Conservation (phyloP, 2,888 invertebrate species). For the Ptilodon capucinus region DNA sequence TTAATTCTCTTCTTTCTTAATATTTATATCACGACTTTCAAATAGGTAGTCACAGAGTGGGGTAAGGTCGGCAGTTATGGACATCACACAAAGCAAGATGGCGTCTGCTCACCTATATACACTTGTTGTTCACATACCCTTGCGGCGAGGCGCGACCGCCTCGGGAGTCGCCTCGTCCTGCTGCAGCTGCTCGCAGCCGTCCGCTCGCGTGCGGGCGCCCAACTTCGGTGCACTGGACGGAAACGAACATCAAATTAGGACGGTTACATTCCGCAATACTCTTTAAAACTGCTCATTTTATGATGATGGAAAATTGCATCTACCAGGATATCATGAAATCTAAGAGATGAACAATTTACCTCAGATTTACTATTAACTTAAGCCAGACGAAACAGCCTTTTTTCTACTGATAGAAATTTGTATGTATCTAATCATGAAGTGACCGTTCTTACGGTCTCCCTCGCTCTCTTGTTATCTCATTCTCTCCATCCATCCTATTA, state of each 20-base stretch:
- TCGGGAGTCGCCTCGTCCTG: conserved; percentile 39
- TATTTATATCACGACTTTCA: background rate
- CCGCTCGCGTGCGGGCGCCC: conserved; percentile 69
- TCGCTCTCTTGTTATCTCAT: no score
- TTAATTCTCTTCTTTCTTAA: no score
- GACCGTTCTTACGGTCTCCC: no score
- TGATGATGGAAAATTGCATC: no score
- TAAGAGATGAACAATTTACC: no score
- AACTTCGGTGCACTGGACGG: conserved; percentile 56
- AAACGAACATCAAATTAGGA: background rate
- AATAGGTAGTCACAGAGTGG: conserved; percentile 2
- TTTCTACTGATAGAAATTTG: no score
- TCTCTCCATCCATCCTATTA: no score
- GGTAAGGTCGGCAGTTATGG: conserved; percentile 1
- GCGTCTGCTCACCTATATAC: conserved; percentile 43
- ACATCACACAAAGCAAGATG: conserved; percentile 22
- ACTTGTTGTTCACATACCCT: conserved; percentile 58
- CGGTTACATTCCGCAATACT: background rate
- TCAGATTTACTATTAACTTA: no score
- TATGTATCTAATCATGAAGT: no score
- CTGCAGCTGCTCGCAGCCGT: conserved; percentile 60
- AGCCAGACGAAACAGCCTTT: no score
- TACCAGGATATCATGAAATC: no score
- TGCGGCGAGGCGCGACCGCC: conserved; percentile 47
- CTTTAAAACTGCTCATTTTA: no score